Percentiles rank a stretch among this genome's conserved stretches.
These are phyloP conservation scores for Probosciger aterrimus DNA, from an alignment of 2,113 vertebrate species.

Conservation along the genomic window DNA sequence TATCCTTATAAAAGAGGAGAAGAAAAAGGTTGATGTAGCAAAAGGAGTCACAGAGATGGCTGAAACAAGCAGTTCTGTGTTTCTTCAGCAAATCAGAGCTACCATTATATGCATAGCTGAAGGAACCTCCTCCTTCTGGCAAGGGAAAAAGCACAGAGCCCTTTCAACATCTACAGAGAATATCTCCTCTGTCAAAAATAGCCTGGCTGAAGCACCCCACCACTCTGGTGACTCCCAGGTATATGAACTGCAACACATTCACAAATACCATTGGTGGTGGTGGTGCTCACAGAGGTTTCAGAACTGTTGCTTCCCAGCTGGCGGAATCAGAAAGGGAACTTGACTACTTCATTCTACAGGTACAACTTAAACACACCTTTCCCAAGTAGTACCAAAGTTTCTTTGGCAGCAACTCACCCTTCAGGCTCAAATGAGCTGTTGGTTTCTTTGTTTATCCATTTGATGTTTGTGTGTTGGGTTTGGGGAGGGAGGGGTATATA, in stretches of 20 bases:
- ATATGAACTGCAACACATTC: background rate
- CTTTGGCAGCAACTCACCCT: background rate
- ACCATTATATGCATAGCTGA: background rate
- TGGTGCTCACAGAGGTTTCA: background rate
- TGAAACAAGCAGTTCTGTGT: background rate
- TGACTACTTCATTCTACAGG: background rate
- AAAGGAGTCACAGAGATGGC: background rate
- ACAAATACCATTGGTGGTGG: background rate
- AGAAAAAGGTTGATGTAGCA: background rate
- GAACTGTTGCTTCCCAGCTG: background rate
- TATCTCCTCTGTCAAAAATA: background rate
- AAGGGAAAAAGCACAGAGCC: background rate
- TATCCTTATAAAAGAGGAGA: background rate
- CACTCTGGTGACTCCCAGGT: background rate
- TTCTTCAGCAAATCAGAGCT: background rate
- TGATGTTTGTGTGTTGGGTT: background rate
- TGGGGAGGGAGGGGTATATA: fast-evolving
- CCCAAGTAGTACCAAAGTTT: background rate
- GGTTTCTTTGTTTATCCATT: background rate
- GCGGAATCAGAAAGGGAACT: background rate
- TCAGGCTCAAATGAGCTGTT: background rate
- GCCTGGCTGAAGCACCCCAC: background rate
- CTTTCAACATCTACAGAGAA: background rate
- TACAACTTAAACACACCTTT: background rate
- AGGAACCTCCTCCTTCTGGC: background rate